Conservation (phyloP, 1,140 invertebrate species). For the Drosophila punjabiensis region DNA sequence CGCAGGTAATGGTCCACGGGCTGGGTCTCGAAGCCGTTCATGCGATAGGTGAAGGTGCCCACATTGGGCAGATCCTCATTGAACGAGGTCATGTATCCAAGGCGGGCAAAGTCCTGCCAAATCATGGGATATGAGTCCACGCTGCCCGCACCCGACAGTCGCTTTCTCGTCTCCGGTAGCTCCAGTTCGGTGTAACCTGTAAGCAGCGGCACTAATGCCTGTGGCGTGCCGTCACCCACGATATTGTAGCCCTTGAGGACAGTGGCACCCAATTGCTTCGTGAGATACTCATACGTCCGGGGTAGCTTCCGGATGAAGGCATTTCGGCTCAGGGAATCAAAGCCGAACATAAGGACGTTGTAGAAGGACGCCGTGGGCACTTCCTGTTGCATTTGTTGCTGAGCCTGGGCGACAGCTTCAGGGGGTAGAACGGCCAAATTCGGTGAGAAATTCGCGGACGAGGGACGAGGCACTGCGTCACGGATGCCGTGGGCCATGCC, state of each 20-base stretch:
- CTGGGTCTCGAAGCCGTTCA: slow-evolving; percentile 93
- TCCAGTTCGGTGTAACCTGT: slow-evolving; percentile 96
- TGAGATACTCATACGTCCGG: slow-evolving; percentile 92
- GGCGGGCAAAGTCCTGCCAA: slow-evolving; percentile 91
- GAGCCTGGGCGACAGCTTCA: slow-evolving; percentile 61
- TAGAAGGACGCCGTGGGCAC: slow-evolving; percentile 56
- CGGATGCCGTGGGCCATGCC: slow-evolving; percentile 80
- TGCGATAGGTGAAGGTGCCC: slow-evolving; percentile 96
- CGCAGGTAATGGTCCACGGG: slow-evolving; percentile 97
- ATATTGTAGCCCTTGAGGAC: slow-evolving; percentile 95
- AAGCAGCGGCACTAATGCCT: slow-evolving; percentile 95
- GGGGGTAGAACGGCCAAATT: slow-evolving; percentile 63
- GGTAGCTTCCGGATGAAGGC: slow-evolving; percentile 95
- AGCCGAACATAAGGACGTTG: slow-evolving; percentile 95
- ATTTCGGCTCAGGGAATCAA: slow-evolving; percentile 95
- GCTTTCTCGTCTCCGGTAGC: slow-evolving; percentile 93
- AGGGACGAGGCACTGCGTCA: slow-evolving; percentile 64
- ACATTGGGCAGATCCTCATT: slow-evolving; percentile 94
- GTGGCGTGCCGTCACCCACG: slow-evolving; percentile 97
- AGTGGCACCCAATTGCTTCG: slow-evolving; percentile 88
- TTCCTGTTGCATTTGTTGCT: slow-evolving; percentile 60
- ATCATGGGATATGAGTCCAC: slow-evolving; percentile 94
- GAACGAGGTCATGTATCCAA: slow-evolving; percentile 92
- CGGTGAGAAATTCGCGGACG: slow-evolving; percentile 47
- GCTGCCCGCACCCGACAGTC: slow-evolving; percentile 87